phyloP scores from a whole-genome alignment of 2,888 invertebrate genomes.

The Coleophora flavipennella region DNA sequence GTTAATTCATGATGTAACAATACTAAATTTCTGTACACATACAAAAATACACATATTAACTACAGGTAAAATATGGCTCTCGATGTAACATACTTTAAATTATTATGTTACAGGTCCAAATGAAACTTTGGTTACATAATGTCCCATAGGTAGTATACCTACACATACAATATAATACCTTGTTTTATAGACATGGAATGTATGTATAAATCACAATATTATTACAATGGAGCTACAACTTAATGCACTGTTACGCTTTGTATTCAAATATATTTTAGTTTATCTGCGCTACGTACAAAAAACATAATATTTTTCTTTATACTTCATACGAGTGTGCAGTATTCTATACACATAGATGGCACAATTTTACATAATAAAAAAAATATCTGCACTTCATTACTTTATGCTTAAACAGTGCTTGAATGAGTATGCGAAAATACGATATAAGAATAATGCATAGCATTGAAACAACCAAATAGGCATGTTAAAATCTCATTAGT shows the following conservation, averaged over 20 bases:
- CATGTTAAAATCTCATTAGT: too few relatives aligned
- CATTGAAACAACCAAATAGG: too few relatives aligned
- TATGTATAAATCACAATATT: conserved; percentile 53
- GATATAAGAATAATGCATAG: too few relatives aligned
- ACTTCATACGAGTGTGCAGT: conserved; percentile 34
- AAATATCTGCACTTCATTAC: not conserved
- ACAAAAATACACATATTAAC: conserved; percentile 63
- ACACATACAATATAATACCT: conserved; percentile 16
- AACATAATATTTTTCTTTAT: conserved; percentile 18
- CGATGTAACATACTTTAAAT: conserved; percentile 25
- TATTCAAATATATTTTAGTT: conserved; percentile 14
- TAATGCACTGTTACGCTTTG: conserved; percentile 5
- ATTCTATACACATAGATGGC: conserved; percentile 56
- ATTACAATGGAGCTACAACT: conserved; percentile 12
- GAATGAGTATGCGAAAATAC: too few relatives aligned
- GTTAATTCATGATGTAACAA: conserved; percentile 33
- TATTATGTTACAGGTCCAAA: conserved; percentile 28
- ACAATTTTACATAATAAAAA: conserved; percentile 44
- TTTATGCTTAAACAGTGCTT: too few relatives aligned
- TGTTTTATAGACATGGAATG: conserved; percentile 39
- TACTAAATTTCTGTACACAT: conserved; percentile 52
- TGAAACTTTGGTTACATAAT: conserved; percentile 31
- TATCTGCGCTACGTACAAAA: conserved; percentile 17
- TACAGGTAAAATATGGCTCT: conserved; percentile 50
- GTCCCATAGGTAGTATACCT: conserved; percentile 14